Conservation (phyloP, 64 coral and sea anemone genomes). For the Pocillopora verrucosa region DNA sequence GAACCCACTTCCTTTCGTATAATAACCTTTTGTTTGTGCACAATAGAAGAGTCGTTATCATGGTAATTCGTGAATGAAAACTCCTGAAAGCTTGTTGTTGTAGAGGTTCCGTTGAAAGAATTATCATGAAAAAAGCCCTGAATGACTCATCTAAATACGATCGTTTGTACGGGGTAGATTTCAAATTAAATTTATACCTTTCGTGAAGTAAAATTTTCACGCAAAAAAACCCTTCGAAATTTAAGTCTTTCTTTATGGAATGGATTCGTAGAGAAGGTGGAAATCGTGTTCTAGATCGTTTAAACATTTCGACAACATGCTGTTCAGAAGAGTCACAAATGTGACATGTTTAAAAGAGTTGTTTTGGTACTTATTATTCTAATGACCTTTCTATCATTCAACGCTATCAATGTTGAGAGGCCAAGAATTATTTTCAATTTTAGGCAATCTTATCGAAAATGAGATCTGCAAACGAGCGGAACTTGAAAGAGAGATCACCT, state of each 20-base stretch:
- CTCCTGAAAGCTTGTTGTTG: slow-evolving; percentile 77
- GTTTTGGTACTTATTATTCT: slow-evolving; percentile 76
- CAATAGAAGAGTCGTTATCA: slow-evolving; percentile 89
- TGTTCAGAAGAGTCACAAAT: slow-evolving; percentile 51
- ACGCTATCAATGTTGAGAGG: slow-evolving; percentile 72
- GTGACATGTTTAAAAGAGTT: slow-evolving; percentile 58
- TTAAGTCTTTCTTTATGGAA: slow-evolving; percentile 1
- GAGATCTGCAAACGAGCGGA: slow-evolving; percentile 88
- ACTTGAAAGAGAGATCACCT: slow-evolving; percentile 68
- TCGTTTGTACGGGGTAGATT: slow-evolving; percentile 78
- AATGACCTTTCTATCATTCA: slow-evolving; percentile 65
- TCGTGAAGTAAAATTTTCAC: slow-evolving; percentile 33
- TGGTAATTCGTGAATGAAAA: slow-evolving; percentile 85
- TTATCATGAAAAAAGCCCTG: slow-evolving; percentile 78
- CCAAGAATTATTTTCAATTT: slow-evolving; percentile 90
- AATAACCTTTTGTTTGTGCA: slow-evolving; percentile 98
- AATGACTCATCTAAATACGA: slow-evolving; percentile 75
- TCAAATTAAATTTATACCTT: slow-evolving; percentile 88
- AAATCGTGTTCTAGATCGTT: not conserved
- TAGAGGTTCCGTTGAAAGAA: slow-evolving; percentile 78
- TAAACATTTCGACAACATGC: slow-evolving; percentile 39
- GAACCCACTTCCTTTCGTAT: slow-evolving; percentile 77
- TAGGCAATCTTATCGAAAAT: slow-evolving; percentile 77
- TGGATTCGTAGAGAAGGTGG: not conserved
- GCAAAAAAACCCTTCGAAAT: not conserved